Base-by-base conservation (phyloP, 2,113 vertebrate genomes). In the Caretta caretta region DNA sequence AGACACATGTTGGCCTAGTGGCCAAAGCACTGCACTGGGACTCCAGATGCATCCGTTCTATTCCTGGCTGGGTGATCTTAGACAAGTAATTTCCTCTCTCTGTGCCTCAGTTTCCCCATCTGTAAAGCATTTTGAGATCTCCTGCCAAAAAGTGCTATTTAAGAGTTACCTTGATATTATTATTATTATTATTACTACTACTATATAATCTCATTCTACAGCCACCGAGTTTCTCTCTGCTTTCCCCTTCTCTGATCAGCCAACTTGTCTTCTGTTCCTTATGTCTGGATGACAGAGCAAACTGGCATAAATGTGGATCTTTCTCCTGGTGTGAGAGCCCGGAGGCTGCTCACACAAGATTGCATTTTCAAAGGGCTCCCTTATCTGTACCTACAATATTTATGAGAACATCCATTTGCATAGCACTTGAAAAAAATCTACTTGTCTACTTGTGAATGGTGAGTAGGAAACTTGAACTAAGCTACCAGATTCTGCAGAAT, bases 21-120 rank as follows among this genome's bases (percentile, higher is more conserved):
- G 87, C 35, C 78, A 1, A 10, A 83, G 50, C 38, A 72, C 35
- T 27, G 49, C 31, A 16, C 4, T n/a, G 4, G 35, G 31, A 69
- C 8, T 4, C 35, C 14, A 76, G 11, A 76, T 3, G 25, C 38
- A 20, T 42, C 16, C 5, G 7, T 38, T 75, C n/a, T 42, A 5
- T 38, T 75, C 10, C 17, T 22, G n/a, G n/a, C 35, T 22, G 29
- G 59, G 59, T 62, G 59, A 62, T 14, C 29, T 62, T 16, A 62
- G 13, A 62, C 57, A 57, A 97, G 84, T 97, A 80, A 48, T 38
- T 3, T 93, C 80, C 81, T 87, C 35, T 56, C 93, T 75, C 42
- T 24, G 69, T 19, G 69, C n/a, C 69, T 38, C 69, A 24, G 38
- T 38, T 42, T 75, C n/a, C 38, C n/a, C 5, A 42, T n/a, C 9